phyloP scores from a whole-genome alignment of 1,140 invertebrate genomes.

The Apis florea region DNA sequence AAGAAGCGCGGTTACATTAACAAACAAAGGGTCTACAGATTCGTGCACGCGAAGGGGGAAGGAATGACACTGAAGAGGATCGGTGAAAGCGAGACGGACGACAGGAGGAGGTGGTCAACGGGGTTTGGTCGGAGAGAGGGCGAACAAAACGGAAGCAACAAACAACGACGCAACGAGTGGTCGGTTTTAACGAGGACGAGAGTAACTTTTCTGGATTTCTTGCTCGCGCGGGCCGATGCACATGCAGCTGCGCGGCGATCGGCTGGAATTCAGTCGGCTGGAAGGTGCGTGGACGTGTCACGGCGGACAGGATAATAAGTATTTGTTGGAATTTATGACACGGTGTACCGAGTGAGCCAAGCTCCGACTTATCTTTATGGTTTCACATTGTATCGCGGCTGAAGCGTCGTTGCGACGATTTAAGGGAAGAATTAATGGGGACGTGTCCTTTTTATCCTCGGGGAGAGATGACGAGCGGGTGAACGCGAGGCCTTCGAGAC shows the following conservation, averaged over 20 bases:
- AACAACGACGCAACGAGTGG: conserved; percentile 50
- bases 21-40: conserved; percentile 73
- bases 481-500: no score
- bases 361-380: conserved; percentile 3
- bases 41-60: conserved; percentile 34
- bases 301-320: conserved; percentile 50
- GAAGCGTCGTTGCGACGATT: conserved; percentile 19
- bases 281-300: conserved; percentile 49
- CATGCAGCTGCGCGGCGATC: conserved; percentile 41
- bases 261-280: conserved; percentile 41
- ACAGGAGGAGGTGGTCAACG: no score
- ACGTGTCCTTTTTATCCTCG: background rate
- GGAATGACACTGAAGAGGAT: conserved; percentile 58
- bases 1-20: conserved; percentile 69
- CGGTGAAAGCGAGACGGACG: conserved; percentile 9
- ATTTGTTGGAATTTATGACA: conserved; percentile 53
- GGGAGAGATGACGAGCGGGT: background rate
- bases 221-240: conserved; percentile 23
- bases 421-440: conserved; percentile 23
- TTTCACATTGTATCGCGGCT: conserved; percentile 30
- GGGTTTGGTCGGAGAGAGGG: background rate
- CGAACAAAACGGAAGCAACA: conserved; percentile 62
- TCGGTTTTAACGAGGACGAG: conserved; percentile 54
- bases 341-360: conserved; percentile 9
- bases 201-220: conserved; percentile 54